Conservation (phyloP, 2,113 vertebrate species). For the Progne subis region DNA sequence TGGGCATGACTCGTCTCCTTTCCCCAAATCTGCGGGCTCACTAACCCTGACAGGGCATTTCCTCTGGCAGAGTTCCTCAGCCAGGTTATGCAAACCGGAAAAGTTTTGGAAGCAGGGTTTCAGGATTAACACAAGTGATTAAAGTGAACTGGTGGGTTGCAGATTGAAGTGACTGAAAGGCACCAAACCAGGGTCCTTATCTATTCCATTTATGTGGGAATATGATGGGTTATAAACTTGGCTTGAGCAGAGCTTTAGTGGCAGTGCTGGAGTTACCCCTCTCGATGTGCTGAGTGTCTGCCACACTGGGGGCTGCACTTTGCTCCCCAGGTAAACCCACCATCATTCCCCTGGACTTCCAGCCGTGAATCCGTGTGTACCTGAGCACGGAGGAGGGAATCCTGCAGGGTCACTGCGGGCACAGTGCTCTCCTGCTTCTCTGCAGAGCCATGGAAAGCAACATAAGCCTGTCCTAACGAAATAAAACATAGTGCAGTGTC, state of each 20-base stretch:
- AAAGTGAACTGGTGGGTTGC: background rate
- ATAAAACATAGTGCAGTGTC: background rate
- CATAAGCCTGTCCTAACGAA: background rate
- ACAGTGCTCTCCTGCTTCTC: background rate
- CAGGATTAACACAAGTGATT: background rate
- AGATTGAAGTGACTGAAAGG: background rate
- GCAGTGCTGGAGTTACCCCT: background rate
- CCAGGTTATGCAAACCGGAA: background rate
- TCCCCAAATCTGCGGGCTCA: background rate
- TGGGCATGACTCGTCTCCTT: background rate
- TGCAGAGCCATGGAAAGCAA: background rate
- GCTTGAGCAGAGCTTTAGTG: background rate
- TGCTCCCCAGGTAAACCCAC: background rate
- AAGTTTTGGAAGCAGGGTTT: background rate
- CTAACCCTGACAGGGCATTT: background rate
- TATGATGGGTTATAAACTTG: background rate
- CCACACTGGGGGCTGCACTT: background rate
- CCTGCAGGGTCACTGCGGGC: background rate
- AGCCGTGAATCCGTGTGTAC: rapidly evolving
- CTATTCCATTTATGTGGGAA: background rate
- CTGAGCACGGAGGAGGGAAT: background rate
- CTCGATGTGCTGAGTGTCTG: background rate
- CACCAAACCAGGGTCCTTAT: background rate
- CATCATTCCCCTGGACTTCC: background rate
- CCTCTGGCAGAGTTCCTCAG: background rate